Base-by-base conservation (phyloP, 2,888 invertebrate species). In the Sarcophaga subvicina region DNA sequence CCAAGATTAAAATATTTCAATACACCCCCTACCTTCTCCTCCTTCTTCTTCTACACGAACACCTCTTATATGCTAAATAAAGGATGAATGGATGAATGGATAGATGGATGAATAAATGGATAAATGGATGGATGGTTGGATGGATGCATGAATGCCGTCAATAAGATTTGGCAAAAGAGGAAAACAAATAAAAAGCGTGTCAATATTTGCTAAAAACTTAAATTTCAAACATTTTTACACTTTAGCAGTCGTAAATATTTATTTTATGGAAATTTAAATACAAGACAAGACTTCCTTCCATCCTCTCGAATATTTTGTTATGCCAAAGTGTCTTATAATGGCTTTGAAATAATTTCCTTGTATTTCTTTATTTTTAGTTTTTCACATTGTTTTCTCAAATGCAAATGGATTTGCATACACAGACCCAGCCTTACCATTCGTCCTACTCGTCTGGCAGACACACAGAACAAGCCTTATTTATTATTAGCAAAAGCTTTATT, bases 191-290 rank as follows among this genome's bases (percentile, higher is more conserved):
- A 27, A 22, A 69, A 63, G 27, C 63, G n/a, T 27, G 69, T 62
- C 22, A 87, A 87, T 87, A 78, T 87, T 87, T 87, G 80, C 60
- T 17, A 20, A 73, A 70, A 78, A 78, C 86, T 83, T 69, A 75
- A 87, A 81, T 70, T 75, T 76, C 25, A 49, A 76, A 80, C 20
- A 75, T 47, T 76, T 75, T 84, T 27, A 45, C 81, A 84, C 87
- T 87, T 83, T 78, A 81, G 54, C 37, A 75, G 78, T 25, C 73
- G 83, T 71, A 66, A 87, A 79, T 87, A 84, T 87, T 87, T 84
- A 49, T 75, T 71, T 84, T 81, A 81, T 79, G 71, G 70, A 87
- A 78, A 84, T 83, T 79, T 75, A 78, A 80, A 78, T 54, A 12
- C 17, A 12, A 14, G 77, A 78, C 69, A 82, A 71, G 45, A 47